Conservation (phyloP, 2,113 vertebrate genomes). For the Bothrops jararaca region DNA sequence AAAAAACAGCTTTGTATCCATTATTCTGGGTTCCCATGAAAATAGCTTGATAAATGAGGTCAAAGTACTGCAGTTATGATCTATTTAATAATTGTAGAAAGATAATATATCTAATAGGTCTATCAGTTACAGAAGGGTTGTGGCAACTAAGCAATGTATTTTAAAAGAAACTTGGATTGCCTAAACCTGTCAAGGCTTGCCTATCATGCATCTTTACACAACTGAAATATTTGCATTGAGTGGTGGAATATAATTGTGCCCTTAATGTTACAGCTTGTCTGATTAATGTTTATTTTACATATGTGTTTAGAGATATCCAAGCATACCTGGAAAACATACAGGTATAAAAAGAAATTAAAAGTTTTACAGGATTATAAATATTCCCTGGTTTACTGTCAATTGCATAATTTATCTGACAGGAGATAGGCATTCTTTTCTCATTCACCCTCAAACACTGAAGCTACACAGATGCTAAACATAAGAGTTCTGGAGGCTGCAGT, state of each 20-base stretch:
- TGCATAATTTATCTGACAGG: not conserved
- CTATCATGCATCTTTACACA: not conserved
- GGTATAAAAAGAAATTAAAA: not conserved
- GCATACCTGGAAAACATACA: not conserved
- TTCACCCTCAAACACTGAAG: not conserved
- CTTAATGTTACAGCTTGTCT: not conserved
- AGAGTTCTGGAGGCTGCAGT: not conserved
- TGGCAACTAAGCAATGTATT: conserved; percentile 28
- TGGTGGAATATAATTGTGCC: not conserved
- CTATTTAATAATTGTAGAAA: not conserved
- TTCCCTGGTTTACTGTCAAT: too few species aligned
- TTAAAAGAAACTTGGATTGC: conserved; percentile 5
- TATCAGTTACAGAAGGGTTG: not conserved
- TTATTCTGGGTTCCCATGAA: not conserved
- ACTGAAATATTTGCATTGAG: not conserved
- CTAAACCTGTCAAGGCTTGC: conserved; percentile 56
- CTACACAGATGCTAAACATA: too few species aligned
- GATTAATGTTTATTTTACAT: not conserved
- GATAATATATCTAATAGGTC: not conserved
- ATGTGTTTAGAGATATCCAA: not conserved
- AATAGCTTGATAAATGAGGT: not conserved
- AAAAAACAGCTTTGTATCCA: not conserved
- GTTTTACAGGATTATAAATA: not conserved
- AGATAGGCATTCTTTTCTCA: not conserved
- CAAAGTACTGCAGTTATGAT: not conserved